Base-by-base conservation (phyloP, 2,113 vertebrate genomes). In the Zonotrichia leucophrys region DNA sequence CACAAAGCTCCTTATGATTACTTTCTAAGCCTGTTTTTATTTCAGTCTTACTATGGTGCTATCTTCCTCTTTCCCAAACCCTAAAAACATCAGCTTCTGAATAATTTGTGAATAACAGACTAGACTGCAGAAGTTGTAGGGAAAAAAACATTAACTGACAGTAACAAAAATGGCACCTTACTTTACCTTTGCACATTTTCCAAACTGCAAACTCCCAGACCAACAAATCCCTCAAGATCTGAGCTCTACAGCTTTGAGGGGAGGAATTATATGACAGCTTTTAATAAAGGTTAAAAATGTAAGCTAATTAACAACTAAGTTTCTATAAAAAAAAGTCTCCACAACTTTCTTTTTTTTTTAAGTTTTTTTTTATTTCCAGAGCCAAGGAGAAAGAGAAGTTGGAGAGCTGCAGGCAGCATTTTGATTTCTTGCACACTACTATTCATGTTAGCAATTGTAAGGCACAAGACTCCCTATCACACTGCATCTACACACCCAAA, bases 401-500 rank as follows among this genome's bases (percentile, higher is more conserved):
- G 70, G 16, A 53, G 31, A 68, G 46, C 8, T 18, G 27, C 46
- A 64, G 49, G 25, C 18, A 83, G 46, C 15, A 15, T 53, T 80
- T 47, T 46, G 28, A 12, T 53, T 60, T 87, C 49, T n/a, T 20
- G 66, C 1, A 24, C 2, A 5, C 22, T 24, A 19, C n/a, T 27
- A 21, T 0, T 10, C 16, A n/a, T 2, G 0, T 28, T 1, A 22
- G 4, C 0, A 0, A 33, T 1, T 42, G 10, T 24, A 84, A 84
- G 47, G 53, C 73, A 87, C 7, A 0, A 72, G 37, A 64, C 21
- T 12, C 18, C 20, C 5, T 30, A 24, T 25, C 8, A 1, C 50
- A 31, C 39, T 4, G 24, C 74, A 79, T 44, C 49, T 27, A 47
- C 0, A 0, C 33, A 78, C 49, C 17, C 55, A 30, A 84, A 60